phyloP scores from a whole-genome alignment of 2,113 vertebrate genomes.

The Pterocles burchelli region DNA sequence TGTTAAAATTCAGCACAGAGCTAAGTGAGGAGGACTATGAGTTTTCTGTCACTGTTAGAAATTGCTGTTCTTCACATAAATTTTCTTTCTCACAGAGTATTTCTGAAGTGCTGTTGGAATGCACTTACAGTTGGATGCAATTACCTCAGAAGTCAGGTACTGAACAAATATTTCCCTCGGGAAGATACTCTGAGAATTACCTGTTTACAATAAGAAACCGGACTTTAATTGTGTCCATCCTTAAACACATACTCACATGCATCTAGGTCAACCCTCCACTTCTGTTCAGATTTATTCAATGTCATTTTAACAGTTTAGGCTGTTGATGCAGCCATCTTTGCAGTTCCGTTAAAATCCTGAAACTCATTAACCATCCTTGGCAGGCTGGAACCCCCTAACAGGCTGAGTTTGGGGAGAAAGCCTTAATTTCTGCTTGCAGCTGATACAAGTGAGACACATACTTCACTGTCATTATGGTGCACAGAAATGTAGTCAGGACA shows the following conservation, averaged over 20 bases:
- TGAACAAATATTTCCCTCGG: neutral
- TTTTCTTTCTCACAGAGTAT: neutral
- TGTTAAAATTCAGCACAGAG: neutral
- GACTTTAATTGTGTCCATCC: neutral
- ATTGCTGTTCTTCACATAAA: neutral
- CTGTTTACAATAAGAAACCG: neutral
- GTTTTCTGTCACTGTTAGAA: neutral
- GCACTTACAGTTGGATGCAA: constrained; percentile 14
- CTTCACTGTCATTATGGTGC: neutral
- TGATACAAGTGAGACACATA: neutral
- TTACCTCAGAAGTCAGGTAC: constrained; percentile 18
- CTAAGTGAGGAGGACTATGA: neutral
- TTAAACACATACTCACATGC: neutral
- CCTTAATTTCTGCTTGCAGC: neutral
- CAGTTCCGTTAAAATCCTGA: neutral
- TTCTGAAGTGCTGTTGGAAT: constrained; percentile 14
- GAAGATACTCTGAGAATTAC: neutral
- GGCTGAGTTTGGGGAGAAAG: neutral
- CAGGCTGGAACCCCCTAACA: neutral
- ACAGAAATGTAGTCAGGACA: neutral
- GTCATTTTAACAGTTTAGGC: neutral
- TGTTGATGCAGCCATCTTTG: neutral
- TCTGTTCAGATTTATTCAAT: neutral
- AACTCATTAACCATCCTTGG: neutral
- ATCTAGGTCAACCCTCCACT: neutral